phyloP scores from a whole-genome alignment of 2,113 vertebrate genomes.

The Morone chrysops region DNA sequence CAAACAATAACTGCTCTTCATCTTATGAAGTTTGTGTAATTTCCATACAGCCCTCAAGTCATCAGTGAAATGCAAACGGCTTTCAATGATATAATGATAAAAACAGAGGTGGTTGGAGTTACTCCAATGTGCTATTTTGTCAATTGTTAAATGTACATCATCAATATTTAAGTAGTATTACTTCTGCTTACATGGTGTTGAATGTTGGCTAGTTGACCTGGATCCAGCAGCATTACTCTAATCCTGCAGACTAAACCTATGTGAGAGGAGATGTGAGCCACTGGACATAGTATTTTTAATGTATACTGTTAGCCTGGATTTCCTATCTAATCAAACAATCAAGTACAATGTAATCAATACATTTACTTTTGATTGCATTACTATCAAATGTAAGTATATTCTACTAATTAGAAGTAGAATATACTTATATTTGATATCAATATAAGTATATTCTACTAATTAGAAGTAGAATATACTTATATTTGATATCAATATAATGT shows the following conservation, averaged over 20 bases:
- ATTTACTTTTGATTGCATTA: no score
- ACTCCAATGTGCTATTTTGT: background rate
- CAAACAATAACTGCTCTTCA: constrained; percentile 4
- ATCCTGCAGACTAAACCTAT: background rate
- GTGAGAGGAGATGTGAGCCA: background rate
- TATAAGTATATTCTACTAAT: no score
- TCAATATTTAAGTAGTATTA: constrained; percentile 27
- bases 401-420: no score
- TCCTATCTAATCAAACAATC: no score
- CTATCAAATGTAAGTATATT: no score
- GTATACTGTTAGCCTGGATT: no score
- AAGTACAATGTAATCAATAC: no score
- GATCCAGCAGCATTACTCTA: constrained; percentile 4
- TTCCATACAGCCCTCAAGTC: background rate
- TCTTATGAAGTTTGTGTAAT: background rate
- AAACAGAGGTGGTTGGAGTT: background rate
- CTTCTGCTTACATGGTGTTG: constrained; percentile 1
- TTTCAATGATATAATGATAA: background rate
- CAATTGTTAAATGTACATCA: constrained; percentile 20
- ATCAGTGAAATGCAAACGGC: constrained; percentile 5
- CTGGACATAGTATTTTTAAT: background rate
- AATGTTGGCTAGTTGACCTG: background rate
- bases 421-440: no score
- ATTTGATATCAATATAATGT: no score
- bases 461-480: no score